phyloP scores from a whole-genome alignment of 2,797 vertebrate species.

The Eupleurogrammus muticus region DNA sequence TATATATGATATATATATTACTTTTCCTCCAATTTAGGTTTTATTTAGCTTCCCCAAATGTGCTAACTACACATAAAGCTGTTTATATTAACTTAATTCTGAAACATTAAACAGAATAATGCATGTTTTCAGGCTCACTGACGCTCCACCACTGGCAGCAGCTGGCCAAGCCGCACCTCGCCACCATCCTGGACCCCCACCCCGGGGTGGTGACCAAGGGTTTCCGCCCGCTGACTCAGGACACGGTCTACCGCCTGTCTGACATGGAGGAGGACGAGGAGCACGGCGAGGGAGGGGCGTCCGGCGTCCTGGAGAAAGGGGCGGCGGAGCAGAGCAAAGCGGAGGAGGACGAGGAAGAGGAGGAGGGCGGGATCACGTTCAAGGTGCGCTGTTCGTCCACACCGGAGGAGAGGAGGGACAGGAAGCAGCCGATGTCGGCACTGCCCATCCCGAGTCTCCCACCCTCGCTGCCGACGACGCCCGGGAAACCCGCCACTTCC shows the following conservation, averaged over 20 bases:
- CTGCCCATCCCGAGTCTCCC: constrained; percentile 61
- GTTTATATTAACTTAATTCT: no score
- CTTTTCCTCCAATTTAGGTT: no score
- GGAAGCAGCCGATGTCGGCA: constrained; percentile 29
- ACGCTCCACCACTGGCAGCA: constrained; percentile 99
- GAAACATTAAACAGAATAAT: neutral
- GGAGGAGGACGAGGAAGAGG: constrained; percentile 80
- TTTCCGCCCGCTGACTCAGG: constrained; percentile 89
- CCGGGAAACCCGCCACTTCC: constrained; percentile 19
- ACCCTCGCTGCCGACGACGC: constrained; percentile 12
- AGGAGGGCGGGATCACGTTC: constrained; percentile 95
- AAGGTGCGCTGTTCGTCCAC: constrained; percentile 85
- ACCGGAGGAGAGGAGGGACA: constrained; percentile 80
- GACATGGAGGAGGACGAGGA: constrained; percentile 96
- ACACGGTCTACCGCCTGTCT: constrained; percentile 86
- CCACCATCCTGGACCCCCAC: constrained; percentile 94
- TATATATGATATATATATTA: no score
- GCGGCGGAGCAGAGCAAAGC: constrained; percentile 74
- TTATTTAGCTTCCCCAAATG: no score
- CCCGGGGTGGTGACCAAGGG: constrained; percentile 97
- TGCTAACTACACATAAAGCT: no score
- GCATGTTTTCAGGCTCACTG: constrained; percentile 87
- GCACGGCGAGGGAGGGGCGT: constrained; percentile 57
- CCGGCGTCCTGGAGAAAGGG: constrained; percentile 80
- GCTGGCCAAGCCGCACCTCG: constrained; percentile 95